Percentiles rank a stretch among this genome's conserved stretches.
Conservation (phyloP, 2,113 vertebrate species). For the Dromaius novaehollandiae region DNA sequence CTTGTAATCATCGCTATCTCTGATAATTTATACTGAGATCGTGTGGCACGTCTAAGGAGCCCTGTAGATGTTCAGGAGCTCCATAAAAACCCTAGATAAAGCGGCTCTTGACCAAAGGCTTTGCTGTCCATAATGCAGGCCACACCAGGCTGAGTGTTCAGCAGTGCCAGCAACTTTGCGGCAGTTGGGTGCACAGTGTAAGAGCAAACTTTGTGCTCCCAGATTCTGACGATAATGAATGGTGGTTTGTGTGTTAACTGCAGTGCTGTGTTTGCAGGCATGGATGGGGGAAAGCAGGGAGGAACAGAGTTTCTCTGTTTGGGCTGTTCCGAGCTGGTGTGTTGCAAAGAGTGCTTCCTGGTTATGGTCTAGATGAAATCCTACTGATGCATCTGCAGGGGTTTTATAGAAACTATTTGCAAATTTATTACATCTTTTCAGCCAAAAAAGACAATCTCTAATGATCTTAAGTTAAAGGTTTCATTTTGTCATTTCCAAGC, state of each 20-base stretch:
- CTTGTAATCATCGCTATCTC: background rate
- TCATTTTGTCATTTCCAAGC: background rate
- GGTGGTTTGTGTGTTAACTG: background rate
- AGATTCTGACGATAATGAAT: background rate
- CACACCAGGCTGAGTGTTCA: background rate
- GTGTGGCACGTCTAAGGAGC: background rate
- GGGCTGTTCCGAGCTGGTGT: background rate
- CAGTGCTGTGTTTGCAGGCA: constrained; percentile 1
- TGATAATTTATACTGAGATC: background rate
- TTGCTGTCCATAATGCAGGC: background rate
- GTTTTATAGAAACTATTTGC: background rate
- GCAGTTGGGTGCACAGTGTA: background rate
- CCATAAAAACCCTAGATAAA: background rate
- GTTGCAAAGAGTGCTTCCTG: background rate
- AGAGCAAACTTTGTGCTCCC: background rate
- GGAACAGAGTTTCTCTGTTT: constrained; percentile 36
- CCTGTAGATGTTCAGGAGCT: background rate
- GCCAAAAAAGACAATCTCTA: background rate
- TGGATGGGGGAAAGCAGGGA: background rate
- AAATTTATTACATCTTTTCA: background rate
- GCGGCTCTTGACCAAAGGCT: background rate
- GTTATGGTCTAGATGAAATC: background rate
- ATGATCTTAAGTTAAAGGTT: background rate
- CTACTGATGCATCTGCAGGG: background rate
- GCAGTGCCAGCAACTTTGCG: background rate